Evolutionary conservation across 2,113 vertebrate genomes (phyloP), one percentile per base, ranked within the genome.

Genomic region (Protomyctophum bolini): DNA sequence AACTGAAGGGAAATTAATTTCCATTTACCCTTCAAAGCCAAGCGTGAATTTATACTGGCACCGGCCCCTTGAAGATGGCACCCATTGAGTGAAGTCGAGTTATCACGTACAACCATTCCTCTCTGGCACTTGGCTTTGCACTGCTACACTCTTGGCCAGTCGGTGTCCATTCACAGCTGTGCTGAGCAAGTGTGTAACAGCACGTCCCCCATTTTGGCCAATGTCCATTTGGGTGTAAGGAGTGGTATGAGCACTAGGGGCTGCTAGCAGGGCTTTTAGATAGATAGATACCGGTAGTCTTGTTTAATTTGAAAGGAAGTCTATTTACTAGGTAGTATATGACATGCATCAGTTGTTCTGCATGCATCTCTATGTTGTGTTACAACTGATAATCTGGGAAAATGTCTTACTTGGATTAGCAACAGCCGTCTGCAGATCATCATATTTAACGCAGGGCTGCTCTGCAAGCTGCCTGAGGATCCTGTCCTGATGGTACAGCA

Each of bases 331-430:
- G 33, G 33, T 33, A 33, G 2, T 2, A 33, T 33, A n/a, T n/a
- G 33, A 33, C 33, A 33, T 33, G 33, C 33, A 58, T 58, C 3
- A 28, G 8, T 9, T 58, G 28, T 8, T 49, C 28, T 75, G 10
- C 10, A 4, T 15, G 51, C 52, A 58, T 14, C 28, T 48, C 6
- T 12, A 33, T 33, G 28, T 10, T 61, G 51, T 71, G 7, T 56
- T 41, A 65, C 4, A 45, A 5, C 62, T 71, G 45, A 46, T 68
- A 63, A 33, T 33, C 2, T 33, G 49, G 72, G 57, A 72, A 66
- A 47, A 10, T 4, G 7, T 55, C 91, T 83, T 93, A 98, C 96
- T 94, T 94, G 93, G 88, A 85, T 88, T 75, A 11, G 88, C 88
- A 69, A 93, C 65, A 60, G 84, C 74, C 41, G 54, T 72, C 45